Percentiles rank a stretch among this genome's conserved stretches.
Evolutionary conservation across 2,888 invertebrate species (phyloP).

Genomic region (Leptinotarsa rubiginosa): DNA sequence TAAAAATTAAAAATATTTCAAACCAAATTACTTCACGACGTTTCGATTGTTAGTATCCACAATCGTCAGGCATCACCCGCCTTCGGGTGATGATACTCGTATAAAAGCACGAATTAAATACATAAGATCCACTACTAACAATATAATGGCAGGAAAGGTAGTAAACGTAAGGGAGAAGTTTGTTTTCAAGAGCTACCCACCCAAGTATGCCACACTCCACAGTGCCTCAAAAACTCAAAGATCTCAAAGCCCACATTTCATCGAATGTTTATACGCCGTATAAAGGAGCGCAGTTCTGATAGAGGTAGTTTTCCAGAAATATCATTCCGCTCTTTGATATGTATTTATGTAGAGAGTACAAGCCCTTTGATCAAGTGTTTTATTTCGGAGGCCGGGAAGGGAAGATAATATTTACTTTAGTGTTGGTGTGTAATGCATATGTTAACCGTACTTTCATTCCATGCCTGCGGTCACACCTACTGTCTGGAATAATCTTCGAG

Average conservation of each 20-base stretch:
- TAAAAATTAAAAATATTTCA: too few relatives aligned
- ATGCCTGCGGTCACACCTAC: neutral
- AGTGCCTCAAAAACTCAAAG: too few relatives aligned
- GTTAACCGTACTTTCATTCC: neutral
- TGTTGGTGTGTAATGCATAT: slow-evolving; percentile 6
- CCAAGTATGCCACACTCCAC: too few relatives aligned
- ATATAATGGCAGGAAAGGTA: too few relatives aligned
- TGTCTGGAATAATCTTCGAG: neutral
- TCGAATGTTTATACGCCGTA: neutral
- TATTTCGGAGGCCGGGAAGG: neutral
- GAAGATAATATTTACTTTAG: slow-evolving; percentile 9
- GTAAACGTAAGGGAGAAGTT: too few relatives aligned
- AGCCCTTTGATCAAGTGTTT: slow-evolving; percentile 12
- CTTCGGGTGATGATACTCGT: too few relatives aligned
- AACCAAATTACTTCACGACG: too few relatives aligned
- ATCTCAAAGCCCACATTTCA: neutral
- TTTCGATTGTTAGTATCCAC: too few relatives aligned
- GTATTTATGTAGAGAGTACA: slow-evolving; percentile 4
- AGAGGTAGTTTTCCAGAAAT: neutral
- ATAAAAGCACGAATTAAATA: too few relatives aligned
- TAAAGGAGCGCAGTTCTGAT: neutral
- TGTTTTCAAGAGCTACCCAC: too few relatives aligned
- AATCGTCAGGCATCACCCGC: too few relatives aligned
- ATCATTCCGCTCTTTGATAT: neutral
- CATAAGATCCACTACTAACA: too few relatives aligned